Evolutionary conservation across 2,888 invertebrate species (phyloP).

Genomic region (Cataglyphis rosenhaueri): DNA sequence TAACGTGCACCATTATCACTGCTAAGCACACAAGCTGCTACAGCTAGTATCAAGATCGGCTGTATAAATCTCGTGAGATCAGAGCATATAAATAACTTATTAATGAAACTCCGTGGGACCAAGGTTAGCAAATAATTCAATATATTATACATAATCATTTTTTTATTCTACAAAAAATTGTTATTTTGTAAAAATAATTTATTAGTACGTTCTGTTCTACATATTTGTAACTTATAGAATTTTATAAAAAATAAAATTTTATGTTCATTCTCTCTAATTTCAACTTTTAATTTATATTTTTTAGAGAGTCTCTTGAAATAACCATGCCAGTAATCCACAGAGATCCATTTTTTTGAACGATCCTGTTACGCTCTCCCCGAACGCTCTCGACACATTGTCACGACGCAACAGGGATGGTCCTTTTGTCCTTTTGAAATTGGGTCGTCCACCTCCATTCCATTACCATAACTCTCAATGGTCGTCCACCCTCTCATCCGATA

Average conservation of each 20-base stretch:
- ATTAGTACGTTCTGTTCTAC: not conserved
- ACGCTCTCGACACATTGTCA: conserved; percentile 28
- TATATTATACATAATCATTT: not conserved
- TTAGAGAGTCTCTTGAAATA: not conserved
- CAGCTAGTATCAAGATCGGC: not conserved
- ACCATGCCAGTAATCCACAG: not conserved
- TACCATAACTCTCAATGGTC: conserved; percentile 55
- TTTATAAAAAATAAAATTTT: not conserved
- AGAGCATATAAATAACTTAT: not conserved
- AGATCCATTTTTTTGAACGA: conserved; percentile 4
- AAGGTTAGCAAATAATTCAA: not conserved
- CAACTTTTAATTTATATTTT: not conserved
- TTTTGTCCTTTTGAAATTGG: conserved; percentile 54
- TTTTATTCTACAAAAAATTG: not conserved
- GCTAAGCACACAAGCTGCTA: conserved; percentile 17
- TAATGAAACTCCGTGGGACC: not conserved
- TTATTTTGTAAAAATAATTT: not conserved
- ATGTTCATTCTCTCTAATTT: not conserved
- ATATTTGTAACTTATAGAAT: not conserved
- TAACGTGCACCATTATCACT: conserved; percentile 28
- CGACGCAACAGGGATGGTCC: conserved; percentile 20
- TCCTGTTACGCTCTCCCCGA: conserved; percentile 5
- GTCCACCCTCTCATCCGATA: conserved; percentile 31
- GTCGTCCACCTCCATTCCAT: conserved; percentile 50
- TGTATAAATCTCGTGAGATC: conserved; percentile 20